Conservation (phyloP, 2,113 vertebrate species). For the Tyrannus savana region DNA sequence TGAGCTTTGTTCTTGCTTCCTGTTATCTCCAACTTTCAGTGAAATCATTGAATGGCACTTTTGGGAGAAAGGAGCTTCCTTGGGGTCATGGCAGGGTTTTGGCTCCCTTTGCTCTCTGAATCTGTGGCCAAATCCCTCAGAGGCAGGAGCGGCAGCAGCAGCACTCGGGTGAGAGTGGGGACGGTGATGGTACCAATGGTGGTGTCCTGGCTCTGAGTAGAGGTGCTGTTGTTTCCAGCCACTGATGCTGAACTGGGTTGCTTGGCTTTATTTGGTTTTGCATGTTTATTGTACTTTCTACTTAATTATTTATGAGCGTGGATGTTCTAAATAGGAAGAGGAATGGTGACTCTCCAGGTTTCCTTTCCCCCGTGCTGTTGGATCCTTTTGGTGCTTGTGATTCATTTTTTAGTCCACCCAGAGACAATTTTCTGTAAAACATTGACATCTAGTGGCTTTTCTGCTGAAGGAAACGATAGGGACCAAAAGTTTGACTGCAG, state of each 20-base stretch:
- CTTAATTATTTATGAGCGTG: neutral
- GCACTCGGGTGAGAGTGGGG: neutral
- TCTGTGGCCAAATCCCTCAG: neutral
- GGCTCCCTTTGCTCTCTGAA: neutral
- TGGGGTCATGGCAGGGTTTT: rapidly evolving
- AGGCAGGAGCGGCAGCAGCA: neutral
- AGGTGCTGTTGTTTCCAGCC: neutral
- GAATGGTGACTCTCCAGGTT: neutral
- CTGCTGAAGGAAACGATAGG: neutral
- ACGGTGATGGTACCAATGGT: rapidly evolving
- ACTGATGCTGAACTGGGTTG: neutral
- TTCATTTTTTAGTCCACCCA: neutral
- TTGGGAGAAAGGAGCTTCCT: neutral
- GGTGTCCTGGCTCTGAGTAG: rapidly evolving
- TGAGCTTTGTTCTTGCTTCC: neutral
- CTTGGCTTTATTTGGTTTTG: neutral
- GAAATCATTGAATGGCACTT: neutral
- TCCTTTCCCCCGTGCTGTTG: neutral
- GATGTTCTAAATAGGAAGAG: neutral
- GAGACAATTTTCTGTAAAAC: conserved; percentile 52
- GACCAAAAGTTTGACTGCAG: neutral
- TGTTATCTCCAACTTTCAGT: neutral
- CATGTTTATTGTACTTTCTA: neutral
- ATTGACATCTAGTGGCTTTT: conserved; percentile 72
- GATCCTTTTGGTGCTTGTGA: neutral